Base-by-base conservation (phyloP, 2,888 invertebrate genomes). In the Microctonus aethiopoides region DNA sequence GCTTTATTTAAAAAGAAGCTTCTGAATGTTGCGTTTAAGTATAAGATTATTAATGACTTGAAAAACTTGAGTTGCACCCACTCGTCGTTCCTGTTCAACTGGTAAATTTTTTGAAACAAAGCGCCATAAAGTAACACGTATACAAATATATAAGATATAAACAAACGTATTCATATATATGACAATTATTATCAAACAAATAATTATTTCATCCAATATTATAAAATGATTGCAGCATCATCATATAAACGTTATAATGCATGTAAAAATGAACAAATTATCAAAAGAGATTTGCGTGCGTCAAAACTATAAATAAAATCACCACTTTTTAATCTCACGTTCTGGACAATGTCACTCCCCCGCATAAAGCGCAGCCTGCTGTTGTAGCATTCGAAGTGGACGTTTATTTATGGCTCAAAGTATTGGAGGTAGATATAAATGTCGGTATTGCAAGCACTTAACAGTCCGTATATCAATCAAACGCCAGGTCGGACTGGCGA, bases 401-500 rank as follows among this genome's bases (percentile, higher is more conserved):
- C 73, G 79, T 80, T 86, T 86, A 86, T 86, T 86, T 86, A 86
- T 83, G 83, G 81, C 79, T 80, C 76, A 76, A 81, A 79, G 81
- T 84, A 85, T 84, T 83, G 80, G 81, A 83, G 84, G 81, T 80
- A 80, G 83, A 83, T 86, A 85, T 85, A 86, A 86, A 86, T 77
- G 85, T 86, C 86, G 82, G 83, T 83, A 84, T 84, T 82, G 84
- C 84, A 84, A 82, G 83, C 86, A 84, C 86, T 86, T 84, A 86
- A 86, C 86, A 86, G 86, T 85, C 85, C 82, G 83, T 86, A 86
- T 86, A 86, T 86, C 86, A 85, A 86, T 86, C 85, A 85, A 80
- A 84, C 81, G 83, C 82, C 84, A 81, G 75, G 74, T 75, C 68
- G 73, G 75, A 75, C 76, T 76, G 46, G 76, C 78, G 76, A 77